These are phyloP conservation scores for Sardina pilchardus DNA, from an alignment of 2,113 vertebrate genomes.

Conservation along the genomic window DNA sequence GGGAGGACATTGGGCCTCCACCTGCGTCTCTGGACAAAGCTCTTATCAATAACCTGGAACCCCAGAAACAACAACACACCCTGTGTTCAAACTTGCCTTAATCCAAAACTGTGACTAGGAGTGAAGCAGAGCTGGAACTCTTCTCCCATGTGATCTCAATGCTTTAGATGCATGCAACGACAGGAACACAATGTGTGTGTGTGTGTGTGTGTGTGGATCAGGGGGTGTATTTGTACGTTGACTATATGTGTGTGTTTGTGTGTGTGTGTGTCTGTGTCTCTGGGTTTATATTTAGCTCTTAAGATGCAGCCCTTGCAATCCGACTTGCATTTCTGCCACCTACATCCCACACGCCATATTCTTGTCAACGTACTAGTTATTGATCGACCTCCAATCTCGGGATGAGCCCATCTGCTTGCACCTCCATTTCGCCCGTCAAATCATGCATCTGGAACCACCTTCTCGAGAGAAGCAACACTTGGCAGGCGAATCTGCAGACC, in stretches of 20 bases:
- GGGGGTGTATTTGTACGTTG: neutral
- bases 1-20: neutral
- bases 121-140: neutral
- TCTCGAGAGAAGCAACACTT: neutral
- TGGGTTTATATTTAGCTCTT: neutral
- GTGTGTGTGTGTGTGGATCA: neutral
- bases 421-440: neutral
- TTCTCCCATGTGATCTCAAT: neutral
- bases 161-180: neutral
- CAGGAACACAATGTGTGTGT: neutral
- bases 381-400: neutral
- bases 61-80: neutral
- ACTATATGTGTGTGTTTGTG: neutral
- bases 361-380: neutral
- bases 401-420: conserved; percentile 11
- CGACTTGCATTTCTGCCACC: conserved; percentile 20
- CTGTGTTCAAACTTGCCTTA: neutral
- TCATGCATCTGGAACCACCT: conserved; percentile 11
- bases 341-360: neutral
- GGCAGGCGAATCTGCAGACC: neutral
- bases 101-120: neutral
- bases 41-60: neutral
- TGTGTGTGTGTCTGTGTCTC: neutral
- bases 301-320: neutral
- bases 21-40: neutral